Evolutionary conservation across 2,113 vertebrate species (phyloP).

Genomic region (Ammospiza nelsoni): DNA sequence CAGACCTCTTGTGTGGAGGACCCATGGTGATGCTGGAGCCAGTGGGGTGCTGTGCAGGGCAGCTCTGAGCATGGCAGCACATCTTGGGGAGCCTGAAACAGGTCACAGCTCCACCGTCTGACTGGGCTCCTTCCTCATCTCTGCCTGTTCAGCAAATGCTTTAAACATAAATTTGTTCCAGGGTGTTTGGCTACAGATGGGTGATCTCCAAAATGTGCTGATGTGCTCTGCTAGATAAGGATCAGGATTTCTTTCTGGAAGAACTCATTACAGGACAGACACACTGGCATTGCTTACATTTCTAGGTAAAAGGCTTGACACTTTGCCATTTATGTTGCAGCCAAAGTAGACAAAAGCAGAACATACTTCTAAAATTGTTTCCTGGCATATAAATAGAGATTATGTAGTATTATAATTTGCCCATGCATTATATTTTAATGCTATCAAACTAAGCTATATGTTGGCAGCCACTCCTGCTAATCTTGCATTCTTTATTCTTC

Average conservation of each 20-base stretch:
- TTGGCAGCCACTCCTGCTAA: background rate
- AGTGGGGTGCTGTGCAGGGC: background rate
- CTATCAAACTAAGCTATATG: background rate
- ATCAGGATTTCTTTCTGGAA: background rate
- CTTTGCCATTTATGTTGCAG: background rate
- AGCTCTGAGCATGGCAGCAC: background rate
- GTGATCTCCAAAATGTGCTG: constrained; percentile 23
- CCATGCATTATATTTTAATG: background rate
- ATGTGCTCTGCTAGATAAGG: background rate
- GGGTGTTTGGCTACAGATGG: background rate
- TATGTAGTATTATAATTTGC: background rate
- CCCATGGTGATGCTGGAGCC: accelerated
- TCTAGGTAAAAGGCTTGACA: background rate
- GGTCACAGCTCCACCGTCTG: background rate
- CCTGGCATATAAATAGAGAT: background rate
- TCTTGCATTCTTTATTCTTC: background rate
- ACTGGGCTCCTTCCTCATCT: background rate
- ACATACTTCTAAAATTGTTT: background rate
- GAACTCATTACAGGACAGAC: background rate
- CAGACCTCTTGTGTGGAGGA: background rate
- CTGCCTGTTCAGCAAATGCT: background rate
- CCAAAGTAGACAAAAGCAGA: background rate
- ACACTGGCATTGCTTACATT: background rate
- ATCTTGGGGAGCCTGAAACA: background rate
- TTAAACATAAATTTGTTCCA: background rate